Evolutionary conservation across 2,797 vertebrate species (phyloP), one percentile per base, ranked within the genome.

Genomic region (Gila robusta): DNA sequence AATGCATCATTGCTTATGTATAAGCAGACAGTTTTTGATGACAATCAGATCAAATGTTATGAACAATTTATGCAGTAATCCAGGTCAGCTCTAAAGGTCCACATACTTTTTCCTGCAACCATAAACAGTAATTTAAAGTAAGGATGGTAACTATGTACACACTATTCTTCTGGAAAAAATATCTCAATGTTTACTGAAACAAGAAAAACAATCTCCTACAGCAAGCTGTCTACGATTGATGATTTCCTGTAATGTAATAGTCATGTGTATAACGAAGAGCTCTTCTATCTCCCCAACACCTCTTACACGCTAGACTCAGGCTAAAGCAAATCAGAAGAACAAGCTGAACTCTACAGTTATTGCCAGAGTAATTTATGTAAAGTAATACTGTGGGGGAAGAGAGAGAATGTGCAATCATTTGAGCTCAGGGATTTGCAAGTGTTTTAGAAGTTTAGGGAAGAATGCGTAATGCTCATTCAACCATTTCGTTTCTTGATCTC

Each of bases 341-440:
- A 62, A 69, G 79, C 23, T 87, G 76, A 87, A 89, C 83, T 78
- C 78, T 52, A 23, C 23, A 69, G 83, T 85, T 85, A 85, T 85
- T 85, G 52, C 70, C 11, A 2, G 32, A 79, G 56, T 89, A 89
- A 87, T 89, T 89, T 87, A 89, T 89, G 88, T 74, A 86, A 87
- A 87, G 88, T 83, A 87, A 86, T 89, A 86, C 86, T 82, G 86
- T 74, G 83, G 86, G 54, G 72, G 72, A 83, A 71, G 47, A 74
- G 62, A 71, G 80, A 82, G 83, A 82, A 85, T 85, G 44, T 72
- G 73, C 64, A 88, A 85, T 88, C 87, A 88, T 88, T 70, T 85
- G 78, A 85, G 78, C 78, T 59, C 23, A 37, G 83, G 83, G 87
- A 85, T 88, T 85, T 88, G 87, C 79, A 82, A 88, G 83, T 81